Evolutionary conservation across 2,797 vertebrate genomes (phyloP).

Genomic region (Amblyopsis hoosieri): DNA sequence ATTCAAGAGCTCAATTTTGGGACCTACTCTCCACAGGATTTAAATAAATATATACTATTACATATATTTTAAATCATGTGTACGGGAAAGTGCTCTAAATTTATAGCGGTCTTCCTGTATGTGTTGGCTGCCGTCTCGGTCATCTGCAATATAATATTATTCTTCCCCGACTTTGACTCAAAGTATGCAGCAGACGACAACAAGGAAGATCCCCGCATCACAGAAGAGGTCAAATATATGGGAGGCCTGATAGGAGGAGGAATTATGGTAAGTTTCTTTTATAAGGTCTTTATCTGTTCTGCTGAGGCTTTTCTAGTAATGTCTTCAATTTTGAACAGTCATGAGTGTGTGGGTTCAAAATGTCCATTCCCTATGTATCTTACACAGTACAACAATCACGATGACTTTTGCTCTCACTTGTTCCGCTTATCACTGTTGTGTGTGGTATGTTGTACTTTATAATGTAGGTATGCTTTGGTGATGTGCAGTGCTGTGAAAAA

Average conservation of each 20-base stretch:
- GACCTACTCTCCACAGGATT: not conserved
- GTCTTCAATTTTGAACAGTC: not conserved
- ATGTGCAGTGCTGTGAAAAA: too few relatives aligned
- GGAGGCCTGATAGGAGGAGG: constrained; percentile 77
- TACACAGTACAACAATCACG: too few relatives aligned
- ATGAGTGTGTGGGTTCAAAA: too few relatives aligned
- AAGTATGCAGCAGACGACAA: not conserved
- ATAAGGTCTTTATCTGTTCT: not conserved
- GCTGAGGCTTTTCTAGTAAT: not conserved
- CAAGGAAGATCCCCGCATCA: constrained; percentile 2
- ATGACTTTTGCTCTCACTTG: too few relatives aligned
- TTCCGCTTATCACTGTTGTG: too few relatives aligned
- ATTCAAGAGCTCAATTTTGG: not conserved
- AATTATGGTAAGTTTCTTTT: constrained; percentile 68
- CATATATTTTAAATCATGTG: constrained; percentile 55
- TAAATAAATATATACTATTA: not conserved
- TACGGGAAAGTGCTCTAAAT: constrained; percentile 72
- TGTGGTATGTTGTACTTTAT: too few relatives aligned
- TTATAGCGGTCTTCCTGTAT: constrained; percentile 71
- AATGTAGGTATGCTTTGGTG: too few relatives aligned
- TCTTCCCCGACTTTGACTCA: constrained; percentile 67
- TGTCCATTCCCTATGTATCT: too few relatives aligned
- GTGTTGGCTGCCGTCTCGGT: constrained; percentile 63
- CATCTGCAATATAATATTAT: constrained; percentile 76
- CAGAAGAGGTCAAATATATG: constrained; percentile 74